These are phyloP conservation scores for Dasysyrphus albostriatus DNA, from an alignment of 2,888 invertebrate species.

Conservation along the genomic window DNA sequence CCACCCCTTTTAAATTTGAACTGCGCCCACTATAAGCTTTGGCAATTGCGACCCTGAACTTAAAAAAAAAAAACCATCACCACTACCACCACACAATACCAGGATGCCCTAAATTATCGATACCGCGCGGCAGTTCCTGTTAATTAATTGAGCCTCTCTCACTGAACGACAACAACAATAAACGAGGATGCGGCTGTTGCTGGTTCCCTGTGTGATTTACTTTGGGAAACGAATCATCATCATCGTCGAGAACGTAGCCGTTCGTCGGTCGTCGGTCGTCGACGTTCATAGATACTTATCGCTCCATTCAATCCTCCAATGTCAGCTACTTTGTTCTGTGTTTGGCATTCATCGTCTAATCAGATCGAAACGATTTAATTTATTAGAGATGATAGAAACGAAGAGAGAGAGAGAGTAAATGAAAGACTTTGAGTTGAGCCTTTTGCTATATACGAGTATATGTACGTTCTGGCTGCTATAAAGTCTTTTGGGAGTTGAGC, in stretches of 20 bases:
- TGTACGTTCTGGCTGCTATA: too few relatives aligned
- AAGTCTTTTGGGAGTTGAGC: constrained; percentile 54
- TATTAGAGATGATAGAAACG: constrained; percentile 68
- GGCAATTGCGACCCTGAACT: neutral
- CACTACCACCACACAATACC: constrained; percentile 43
- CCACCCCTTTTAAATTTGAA: neutral
- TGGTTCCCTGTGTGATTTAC: constrained; percentile 65
- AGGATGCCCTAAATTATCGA: constrained; percentile 74
- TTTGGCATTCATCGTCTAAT: constrained; percentile 72
- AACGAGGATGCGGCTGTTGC: constrained; percentile 22
- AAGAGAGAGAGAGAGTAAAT: neutral
- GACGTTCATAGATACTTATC: constrained; percentile 66
- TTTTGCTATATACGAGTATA: neutral
- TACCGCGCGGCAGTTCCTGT: constrained; percentile 67
- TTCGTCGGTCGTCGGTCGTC: constrained; percentile 23
- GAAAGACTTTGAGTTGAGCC: neutral
- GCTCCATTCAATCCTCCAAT: constrained; percentile 65
- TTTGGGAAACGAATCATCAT: constrained; percentile 70
- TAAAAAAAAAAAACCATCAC: neutral
- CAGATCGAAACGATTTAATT: constrained; percentile 74
- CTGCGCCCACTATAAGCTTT: neutral
- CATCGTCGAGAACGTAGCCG: constrained; percentile 48
- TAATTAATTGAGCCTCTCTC: constrained; percentile 69
- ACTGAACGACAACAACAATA: constrained; percentile 6
- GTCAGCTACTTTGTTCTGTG: constrained; percentile 73